These are phyloP conservation scores for Drosophila lacicola DNA, from an alignment of 2,888 invertebrate species.

Conservation along the genomic window DNA sequence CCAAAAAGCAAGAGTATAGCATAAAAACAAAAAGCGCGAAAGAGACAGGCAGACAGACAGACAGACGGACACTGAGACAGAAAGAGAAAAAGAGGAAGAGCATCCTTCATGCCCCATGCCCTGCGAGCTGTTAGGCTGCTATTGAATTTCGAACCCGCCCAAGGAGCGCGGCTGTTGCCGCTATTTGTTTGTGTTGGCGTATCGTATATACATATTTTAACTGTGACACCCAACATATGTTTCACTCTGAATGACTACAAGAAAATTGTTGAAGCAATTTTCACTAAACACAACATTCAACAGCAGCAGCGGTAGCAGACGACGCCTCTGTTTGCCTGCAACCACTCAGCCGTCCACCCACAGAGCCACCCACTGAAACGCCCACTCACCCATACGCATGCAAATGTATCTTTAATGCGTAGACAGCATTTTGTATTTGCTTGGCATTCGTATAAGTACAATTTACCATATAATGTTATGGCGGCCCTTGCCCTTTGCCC, in stretches of 20 bases:
- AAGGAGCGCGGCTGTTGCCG: slow-evolving; percentile 8
- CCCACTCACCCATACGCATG: slow-evolving; percentile 21
- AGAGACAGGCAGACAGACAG: background rate
- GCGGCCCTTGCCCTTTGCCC: slow-evolving; percentile 1
- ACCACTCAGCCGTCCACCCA: slow-evolving; percentile 12
- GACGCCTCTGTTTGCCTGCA: background rate
- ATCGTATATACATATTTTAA: slow-evolving; percentile 59
- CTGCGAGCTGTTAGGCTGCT: slow-evolving; percentile 34
- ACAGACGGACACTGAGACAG: background rate
- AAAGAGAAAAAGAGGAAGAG: slow-evolving; percentile 17
- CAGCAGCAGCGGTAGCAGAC: slow-evolving; percentile 14
- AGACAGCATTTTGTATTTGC: slow-evolving; percentile 55
- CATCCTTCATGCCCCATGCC: slow-evolving; percentile 11
- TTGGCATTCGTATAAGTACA: slow-evolving; percentile 34
- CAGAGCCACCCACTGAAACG: slow-evolving; percentile 1
- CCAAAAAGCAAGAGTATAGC: slow-evolving; percentile 40
- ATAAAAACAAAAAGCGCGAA: slow-evolving; percentile 32
- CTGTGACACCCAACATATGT: slow-evolving; percentile 77
- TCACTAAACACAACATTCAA: slow-evolving; percentile 70
- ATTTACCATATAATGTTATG: slow-evolving; percentile 49
- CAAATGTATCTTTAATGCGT: slow-evolving; percentile 58
- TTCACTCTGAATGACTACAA: slow-evolving; percentile 72
- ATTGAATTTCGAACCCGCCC: slow-evolving; percentile 41
- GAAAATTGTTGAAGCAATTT: slow-evolving; percentile 73
- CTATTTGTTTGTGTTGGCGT: slow-evolving; percentile 15